These are phyloP conservation scores for honey bee (Apis mellifera) DNA, from an alignment of 1,140 invertebrate species.

Conservation along the genomic window DNA sequence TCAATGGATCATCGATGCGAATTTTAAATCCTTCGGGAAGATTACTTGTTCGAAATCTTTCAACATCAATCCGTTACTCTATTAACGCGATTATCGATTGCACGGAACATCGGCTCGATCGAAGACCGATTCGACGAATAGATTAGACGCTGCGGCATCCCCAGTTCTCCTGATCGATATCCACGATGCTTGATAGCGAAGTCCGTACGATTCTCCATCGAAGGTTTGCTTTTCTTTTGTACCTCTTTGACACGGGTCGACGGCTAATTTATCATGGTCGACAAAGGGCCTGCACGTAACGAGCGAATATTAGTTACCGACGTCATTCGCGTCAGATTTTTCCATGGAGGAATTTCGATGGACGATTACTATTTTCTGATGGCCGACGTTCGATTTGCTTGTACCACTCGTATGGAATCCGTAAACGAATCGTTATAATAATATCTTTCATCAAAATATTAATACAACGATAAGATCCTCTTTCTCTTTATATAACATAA, in stretches of 20 bases:
- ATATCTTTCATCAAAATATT: too few species aligned
- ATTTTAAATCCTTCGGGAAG: too few species aligned
- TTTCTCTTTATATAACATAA: too few species aligned
- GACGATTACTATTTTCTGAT: constrained; percentile 3
- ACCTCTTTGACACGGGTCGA: constrained; percentile 65
- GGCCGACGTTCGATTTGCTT: not conserved
- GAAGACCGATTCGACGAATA: constrained; percentile 2
- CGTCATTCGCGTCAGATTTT: constrained; percentile 63
- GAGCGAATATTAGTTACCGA: constrained; percentile 67
- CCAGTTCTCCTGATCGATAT: constrained; percentile 32
- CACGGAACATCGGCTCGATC: not conserved
- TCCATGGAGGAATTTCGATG: constrained; percentile 34
- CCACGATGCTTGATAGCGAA: constrained; percentile 52
- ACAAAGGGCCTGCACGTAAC: constrained; percentile 66
- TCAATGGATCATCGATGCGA: too few species aligned
- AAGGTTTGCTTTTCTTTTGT: constrained; percentile 62
- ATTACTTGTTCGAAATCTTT: not conserved
- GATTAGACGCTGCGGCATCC: constrained; percentile 6
- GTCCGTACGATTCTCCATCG: constrained; percentile 62
- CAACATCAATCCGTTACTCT: not conserved
- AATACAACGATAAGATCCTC: too few species aligned
- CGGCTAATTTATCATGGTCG: constrained; percentile 68
- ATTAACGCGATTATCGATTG: not conserved
- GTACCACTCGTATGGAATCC: not conserved
- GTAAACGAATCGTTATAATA: too few species aligned